Evolutionary conservation across 2,113 vertebrate species (phyloP).

Genomic region (Psephotus haematonotus): DNA sequence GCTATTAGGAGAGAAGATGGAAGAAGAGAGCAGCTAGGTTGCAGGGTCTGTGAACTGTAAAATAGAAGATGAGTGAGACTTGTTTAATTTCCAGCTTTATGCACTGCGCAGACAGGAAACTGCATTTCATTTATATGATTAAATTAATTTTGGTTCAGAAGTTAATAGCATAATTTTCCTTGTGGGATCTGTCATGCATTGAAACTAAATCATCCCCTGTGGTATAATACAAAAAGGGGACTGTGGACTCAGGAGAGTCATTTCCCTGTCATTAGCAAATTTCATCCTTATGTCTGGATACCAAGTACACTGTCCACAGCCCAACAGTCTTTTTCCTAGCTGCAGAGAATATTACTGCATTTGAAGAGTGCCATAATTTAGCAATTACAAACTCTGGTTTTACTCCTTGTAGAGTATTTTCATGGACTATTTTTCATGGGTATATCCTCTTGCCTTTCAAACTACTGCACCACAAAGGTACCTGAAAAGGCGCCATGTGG

Average conservation of each 20-base stretch:
- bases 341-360: neutral
- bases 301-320: neutral
- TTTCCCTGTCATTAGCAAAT: constrained; percentile 56
- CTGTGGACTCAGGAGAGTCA: neutral
- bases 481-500: neutral
- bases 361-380: neutral
- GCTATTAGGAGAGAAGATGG: neutral
- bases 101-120: neutral
- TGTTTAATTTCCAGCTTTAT: neutral
- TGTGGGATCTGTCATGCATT: neutral
- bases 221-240: neutral
- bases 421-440: neutral
- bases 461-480: neutral
- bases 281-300: constrained; percentile 42
- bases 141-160: constrained; percentile 50
- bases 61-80: neutral
- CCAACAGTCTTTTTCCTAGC: neutral
- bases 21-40: neutral
- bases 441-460: neutral
- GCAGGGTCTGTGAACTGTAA: neutral
- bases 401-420: neutral
- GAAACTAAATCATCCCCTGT: constrained; percentile 10
- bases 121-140: constrained; percentile 18
- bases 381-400: neutral
- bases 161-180: constrained; percentile 33